Base-by-base conservation (phyloP, 2,113 vertebrate genomes). In the Trichechus manatus region DNA sequence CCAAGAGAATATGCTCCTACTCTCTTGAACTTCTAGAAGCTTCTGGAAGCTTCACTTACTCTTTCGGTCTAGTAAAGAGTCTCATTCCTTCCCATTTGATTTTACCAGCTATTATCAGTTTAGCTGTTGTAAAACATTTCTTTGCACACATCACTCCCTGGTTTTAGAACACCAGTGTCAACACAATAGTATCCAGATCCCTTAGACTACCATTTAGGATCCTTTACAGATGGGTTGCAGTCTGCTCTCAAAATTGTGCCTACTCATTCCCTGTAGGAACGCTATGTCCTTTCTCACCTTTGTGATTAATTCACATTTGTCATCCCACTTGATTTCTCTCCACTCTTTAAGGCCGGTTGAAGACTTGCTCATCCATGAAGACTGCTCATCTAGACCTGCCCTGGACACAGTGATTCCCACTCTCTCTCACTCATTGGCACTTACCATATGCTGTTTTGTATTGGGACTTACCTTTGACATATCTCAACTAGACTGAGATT, bases 11-110 rank as follows among this genome's bases (percentile, higher is more conserved):
- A 39, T 53, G 29, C 29, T 79, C 47, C 33, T 53, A 84, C 36
- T 86, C 61, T 87, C 87, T 74, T 63, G 59, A 93, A 92, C 22
- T 68, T 89, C 77, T 50, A 44, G 59, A 81, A 87, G 68, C 22
- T 68, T 89, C 77, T 50, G 56, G 59, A 87, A 87, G 68, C 72
- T 75, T 53, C 75, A 50, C 56, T 92, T 56, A 88, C 61, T 89
- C 68, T 86, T 94, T 92, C 31, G 68, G 0, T 47, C 25, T 42
- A 83, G 53, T 59, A 81, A 31, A 56, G 47, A 75, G 20, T 86
- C 77, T 64, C 2, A 81, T 84, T 85, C 23, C 22, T 77, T 14
- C 74, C 33, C 61, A 74, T 17, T 10, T 96, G 61, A 44, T 53
- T 83, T 80, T 83, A 44, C 15, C 63, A 89, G 83, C 87, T 31